Base-by-base conservation (phyloP, 2,797 vertebrate genomes). In the Selene dorsalis region DNA sequence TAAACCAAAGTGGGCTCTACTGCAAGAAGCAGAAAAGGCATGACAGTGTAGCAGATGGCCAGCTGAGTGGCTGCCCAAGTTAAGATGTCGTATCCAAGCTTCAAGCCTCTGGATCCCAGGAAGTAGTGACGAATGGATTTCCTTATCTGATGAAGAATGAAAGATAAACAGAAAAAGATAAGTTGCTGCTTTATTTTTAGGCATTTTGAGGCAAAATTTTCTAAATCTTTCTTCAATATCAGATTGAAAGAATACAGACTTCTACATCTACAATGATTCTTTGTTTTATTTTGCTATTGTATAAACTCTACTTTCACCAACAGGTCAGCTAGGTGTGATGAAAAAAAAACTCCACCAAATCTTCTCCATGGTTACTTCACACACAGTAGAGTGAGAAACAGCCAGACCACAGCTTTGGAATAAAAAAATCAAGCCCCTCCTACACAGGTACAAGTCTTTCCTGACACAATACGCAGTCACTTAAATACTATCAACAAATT, bases 31-130 rank as follows among this genome's bases (percentile, higher is more conserved):
- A 99, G 95, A 24, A 99, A 99, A 0, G 98, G 98, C 16, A 96
- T 97, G 0, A 96, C 96, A 0, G 95, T 97, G 88, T 99, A 99
- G 43, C 95, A 95, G 85, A 99, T 95, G 0, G 96, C 94, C 73
- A 99, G 84, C 80, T 99, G 98, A 2, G 97, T 98, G 69, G 89
- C 92, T 0, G 91, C 92, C 98, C 98, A 99, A 0, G 97, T 98
- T 4, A 94, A 53, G 18, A 96, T 0, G 0, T 98, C 97, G 0
- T 99, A 99, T 6, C 74, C 63, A 12, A 87, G 47, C 91, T 97
- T 98, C 62, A 94, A 70, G 24, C 76, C 74, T 83, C 81, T 83
- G 72, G 94, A 95, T 0, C 92, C 94, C 79, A 96, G 89, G 91
- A 99, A 97, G 93, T 93, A 73, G 73, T 91, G 94, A 20, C 96